These are phyloP conservation scores for Hipparchia sbordonii DNA, from an alignment of 2,888 invertebrate genomes.

Conservation along the genomic window DNA sequence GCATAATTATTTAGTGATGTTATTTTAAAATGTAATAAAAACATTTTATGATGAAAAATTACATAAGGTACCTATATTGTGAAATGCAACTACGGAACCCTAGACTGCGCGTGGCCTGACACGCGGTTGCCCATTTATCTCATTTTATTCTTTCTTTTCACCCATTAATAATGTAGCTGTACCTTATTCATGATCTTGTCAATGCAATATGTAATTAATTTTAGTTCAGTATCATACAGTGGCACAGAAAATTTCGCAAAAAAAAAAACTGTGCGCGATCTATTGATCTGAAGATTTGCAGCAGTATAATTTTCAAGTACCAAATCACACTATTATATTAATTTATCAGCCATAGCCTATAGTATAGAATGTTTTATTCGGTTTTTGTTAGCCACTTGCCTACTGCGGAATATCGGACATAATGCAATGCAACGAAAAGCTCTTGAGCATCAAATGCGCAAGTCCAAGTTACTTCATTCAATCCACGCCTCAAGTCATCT, in stretches of 20 bases:
- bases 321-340: neutral
- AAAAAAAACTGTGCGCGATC: neutral
- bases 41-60: too few species aligned
- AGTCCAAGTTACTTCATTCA: constrained; percentile 77
- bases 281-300: neutral
- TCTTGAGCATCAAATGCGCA: constrained; percentile 60
- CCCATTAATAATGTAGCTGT: too few species aligned
- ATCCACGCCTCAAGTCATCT: constrained; percentile 72
- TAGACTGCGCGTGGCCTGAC: too few species aligned
- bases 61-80: too few species aligned
- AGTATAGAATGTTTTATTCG: neutral
- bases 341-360: neutral
- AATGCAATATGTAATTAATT: neutral
- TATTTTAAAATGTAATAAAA: too few species aligned
- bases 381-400: neutral
- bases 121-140: too few species aligned
- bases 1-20: too few species aligned
- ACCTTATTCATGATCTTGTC: neutral
- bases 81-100: too few species aligned
- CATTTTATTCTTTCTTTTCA: too few species aligned
- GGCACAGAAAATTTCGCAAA: neutral
- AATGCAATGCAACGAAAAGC: constrained; percentile 21
- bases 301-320: neutral
- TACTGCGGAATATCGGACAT: neutral
- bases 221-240: neutral